Evolutionary conservation across 2,888 invertebrate species (phyloP), one percentile per base, ranked within the genome.

Genomic region (Bombylius discolor): DNA sequence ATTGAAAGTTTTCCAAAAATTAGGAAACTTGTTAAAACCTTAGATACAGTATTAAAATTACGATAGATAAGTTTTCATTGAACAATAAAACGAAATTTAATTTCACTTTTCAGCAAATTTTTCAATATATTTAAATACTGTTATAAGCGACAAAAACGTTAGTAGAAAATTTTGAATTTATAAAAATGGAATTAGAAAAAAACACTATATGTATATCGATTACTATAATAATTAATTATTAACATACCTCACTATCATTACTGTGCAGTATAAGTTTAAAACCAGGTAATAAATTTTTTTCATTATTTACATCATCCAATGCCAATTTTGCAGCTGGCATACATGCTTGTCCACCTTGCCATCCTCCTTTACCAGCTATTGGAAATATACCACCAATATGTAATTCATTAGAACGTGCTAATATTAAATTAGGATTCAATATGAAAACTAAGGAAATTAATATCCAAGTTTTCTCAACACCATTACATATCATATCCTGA

Each of bases 341-440:
- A 77, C 98, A 99, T 11, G 97, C 97, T 81, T 93, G 91, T 5
- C 98, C 98, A 44, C 98, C 98, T 69, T 97, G 95, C 97, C 97
- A 98, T 65, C 96, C 96, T 52, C 95, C 93, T 68, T 91, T 87
- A 52, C 94, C 97, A 56, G 83, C 87, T 79, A 98, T 97, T 46
- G 99, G 98, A 75, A 99, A 99, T 68, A 98, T 96, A 55, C 95
- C 98, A 55, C 97, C 99, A 72, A 97, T 93, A 76, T 96, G 92
- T 66, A 96, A 77, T 68, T 89, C 88, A 75, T 87, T 85, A 62
- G 70, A 67, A 46, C 68, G 68, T 60, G 69, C 72, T 61, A 67
- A 68, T 60, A 67, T 69, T 62, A 68, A 65, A 64, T 67, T 63
- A 61, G 68, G 67, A 65, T 68, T 67, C 60, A 68, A 65, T 60